phyloP scores from a whole-genome alignment of 1,140 invertebrate species.

The Hirudo medicinalis region DNA sequence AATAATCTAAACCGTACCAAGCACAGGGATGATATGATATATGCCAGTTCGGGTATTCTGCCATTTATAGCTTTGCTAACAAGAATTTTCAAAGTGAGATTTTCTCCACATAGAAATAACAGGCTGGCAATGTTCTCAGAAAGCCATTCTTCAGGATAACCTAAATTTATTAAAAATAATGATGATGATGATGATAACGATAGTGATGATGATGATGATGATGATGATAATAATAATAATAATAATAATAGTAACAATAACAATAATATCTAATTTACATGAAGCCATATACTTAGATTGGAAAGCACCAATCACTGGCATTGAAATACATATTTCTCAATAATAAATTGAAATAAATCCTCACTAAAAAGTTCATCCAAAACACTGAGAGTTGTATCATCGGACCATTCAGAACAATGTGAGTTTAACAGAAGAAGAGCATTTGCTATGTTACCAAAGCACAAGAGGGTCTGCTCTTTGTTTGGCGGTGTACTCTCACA shows the following conservation, averaged over 20 bases:
- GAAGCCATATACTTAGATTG: no score
- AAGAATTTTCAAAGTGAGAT: constrained; percentile 35
- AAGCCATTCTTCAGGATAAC: constrained; percentile 39
- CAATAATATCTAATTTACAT: no score
- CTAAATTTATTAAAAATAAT: constrained; percentile 23
- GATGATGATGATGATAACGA: no score
- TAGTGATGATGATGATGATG: no score
- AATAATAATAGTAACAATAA: no score
- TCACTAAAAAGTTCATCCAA: constrained; percentile 40
- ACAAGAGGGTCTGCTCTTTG: constrained; percentile 28
- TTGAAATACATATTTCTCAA: no score
- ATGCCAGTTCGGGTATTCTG: constrained; percentile 33
- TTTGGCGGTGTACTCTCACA: constrained; percentile 33
- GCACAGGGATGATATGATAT: constrained; percentile 36
- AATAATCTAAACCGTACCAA: constrained; percentile 27
- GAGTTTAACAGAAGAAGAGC: constrained; percentile 30
- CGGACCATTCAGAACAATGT: constrained; percentile 34
- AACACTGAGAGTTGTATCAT: constrained; percentile 38
- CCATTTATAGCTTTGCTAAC: constrained; percentile 40
- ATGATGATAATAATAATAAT: no score
- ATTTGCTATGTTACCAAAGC: constrained; percentile 35
- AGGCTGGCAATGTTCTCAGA: constrained; percentile 37
- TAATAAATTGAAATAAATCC: constrained; percentile 19
- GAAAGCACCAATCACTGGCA: no score
- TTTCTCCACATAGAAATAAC: constrained; percentile 35